These are phyloP conservation scores for Cryptops parisi DNA, from an alignment of 2,888 invertebrate species.

Conservation along the genomic window DNA sequence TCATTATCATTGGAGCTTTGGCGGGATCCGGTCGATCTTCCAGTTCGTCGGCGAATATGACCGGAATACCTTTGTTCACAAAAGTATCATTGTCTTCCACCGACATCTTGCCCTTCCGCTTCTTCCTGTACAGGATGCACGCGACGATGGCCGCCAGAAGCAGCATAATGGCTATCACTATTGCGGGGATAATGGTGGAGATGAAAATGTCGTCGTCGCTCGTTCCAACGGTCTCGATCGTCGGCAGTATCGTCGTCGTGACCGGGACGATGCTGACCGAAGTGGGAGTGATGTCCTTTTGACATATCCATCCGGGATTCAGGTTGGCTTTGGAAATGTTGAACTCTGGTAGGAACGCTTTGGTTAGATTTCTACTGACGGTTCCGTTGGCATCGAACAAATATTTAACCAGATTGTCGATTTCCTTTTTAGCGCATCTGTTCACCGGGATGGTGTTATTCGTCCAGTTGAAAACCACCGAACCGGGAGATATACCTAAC, in stretches of 20 bases:
- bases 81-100: slow-evolving; percentile 51
- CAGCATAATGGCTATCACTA: slow-evolving; percentile 67
- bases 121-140: slow-evolving; percentile 67
- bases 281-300: slow-evolving; percentile 36
- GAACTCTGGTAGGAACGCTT: slow-evolving; percentile 54
- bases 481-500: slow-evolving; percentile 44
- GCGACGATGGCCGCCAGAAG: slow-evolving; percentile 74
- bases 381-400: slow-evolving; percentile 48
- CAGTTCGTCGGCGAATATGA: slow-evolving; percentile 85
- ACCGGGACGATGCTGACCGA: slow-evolving; percentile 26
- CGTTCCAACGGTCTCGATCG: slow-evolving; percentile 29
- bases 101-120: slow-evolving; percentile 64
- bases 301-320: slow-evolving; percentile 45
- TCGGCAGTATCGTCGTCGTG: slow-evolving; percentile 25
- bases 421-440: slow-evolving; percentile 57
- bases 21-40: slow-evolving; percentile 73
- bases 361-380: slow-evolving; percentile 24
- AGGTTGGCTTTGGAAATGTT: slow-evolving; percentile 49
- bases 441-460: slow-evolving; percentile 61
- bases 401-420: slow-evolving; percentile 52
- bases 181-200: slow-evolving; percentile 76
- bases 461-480: slow-evolving; percentile 39
- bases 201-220: slow-evolving; percentile 39
- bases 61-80: slow-evolving; percentile 56
- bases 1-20: slow-evolving; percentile 82